phyloP scores from a whole-genome alignment of 2,888 invertebrate genomes.

The Agrenia bidenticulata region DNA sequence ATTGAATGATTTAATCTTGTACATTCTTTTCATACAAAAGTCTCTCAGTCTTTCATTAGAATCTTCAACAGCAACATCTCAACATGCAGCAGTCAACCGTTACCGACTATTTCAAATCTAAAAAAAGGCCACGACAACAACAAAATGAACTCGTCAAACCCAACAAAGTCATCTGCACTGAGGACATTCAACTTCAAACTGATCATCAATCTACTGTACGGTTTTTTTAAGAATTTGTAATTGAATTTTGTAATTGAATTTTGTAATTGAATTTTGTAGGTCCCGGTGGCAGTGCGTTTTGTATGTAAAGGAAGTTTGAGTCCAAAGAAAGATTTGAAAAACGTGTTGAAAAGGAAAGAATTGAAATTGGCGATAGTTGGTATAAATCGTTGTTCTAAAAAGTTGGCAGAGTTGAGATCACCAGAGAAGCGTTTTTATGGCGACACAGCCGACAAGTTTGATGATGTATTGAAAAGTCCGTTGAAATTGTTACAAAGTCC shows the following conservation, averaged over 20 bases:
- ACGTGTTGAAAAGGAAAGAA: slow-evolving; percentile 23
- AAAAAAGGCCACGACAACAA: slow-evolving; percentile 18
- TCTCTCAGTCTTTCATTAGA: too few species aligned
- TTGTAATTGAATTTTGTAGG: too few species aligned
- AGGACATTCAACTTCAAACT: too few species aligned
- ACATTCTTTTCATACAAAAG: too few species aligned
- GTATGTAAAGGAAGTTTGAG: not conserved
- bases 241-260: too few species aligned
- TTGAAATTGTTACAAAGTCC: slow-evolving; percentile 23
- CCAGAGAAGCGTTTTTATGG: slow-evolving; percentile 33
- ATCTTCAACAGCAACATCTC: too few species aligned
- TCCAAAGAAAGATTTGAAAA: slow-evolving; percentile 18
- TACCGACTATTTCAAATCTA: slow-evolving; percentile 25
- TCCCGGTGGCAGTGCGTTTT: not conserved
- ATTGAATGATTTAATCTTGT: too few species aligned
- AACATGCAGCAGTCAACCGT: slow-evolving; percentile 18
- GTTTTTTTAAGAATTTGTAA: too few species aligned
- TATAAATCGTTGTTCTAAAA: slow-evolving; percentile 27
- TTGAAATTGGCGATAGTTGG: slow-evolving; percentile 24
- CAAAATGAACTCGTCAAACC: not conserved
- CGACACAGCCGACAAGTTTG: too few species aligned
- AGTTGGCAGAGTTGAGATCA: slow-evolving; percentile 25
- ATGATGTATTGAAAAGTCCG: slow-evolving; percentile 35
- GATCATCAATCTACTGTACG: too few species aligned
- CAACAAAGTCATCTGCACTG: not conserved